Evolutionary conservation across 2,888 invertebrate species (phyloP).

Genomic region (Choreutis nemorana): DNA sequence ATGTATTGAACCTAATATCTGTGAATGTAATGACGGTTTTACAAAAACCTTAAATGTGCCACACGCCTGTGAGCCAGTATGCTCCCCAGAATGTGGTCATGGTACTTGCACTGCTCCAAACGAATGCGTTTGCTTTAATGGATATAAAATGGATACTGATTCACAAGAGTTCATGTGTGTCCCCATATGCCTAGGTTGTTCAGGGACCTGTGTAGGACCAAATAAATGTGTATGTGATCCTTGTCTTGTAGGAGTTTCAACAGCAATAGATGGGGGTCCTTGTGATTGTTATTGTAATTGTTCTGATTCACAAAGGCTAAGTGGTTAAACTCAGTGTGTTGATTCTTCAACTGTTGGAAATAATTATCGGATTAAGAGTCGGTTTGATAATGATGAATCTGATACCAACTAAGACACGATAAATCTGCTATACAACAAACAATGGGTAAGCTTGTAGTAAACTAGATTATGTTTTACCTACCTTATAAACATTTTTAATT

Average conservation of each 20-base stretch:
- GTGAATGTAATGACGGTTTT: conserved; percentile 15
- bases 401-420: too few relatives aligned
- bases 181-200: conserved; percentile 14
- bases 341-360: too few relatives aligned
- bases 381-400: too few relatives aligned
- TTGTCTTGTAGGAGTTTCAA: conserved; percentile 11
- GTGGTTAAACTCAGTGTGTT: too few relatives aligned
- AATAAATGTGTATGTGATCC: conserved; percentile 35
- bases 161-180: conserved; percentile 9
- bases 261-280: conserved; percentile 6
- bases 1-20: conserved; percentile 18
- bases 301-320: too few relatives aligned
- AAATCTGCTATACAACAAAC: too few relatives aligned
- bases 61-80: conserved; percentile 42
- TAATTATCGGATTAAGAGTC: too few relatives aligned
- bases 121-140: conserved; percentile 38
- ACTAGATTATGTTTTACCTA: too few relatives aligned
- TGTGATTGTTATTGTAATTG: conserved; percentile 8
- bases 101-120: conserved; percentile 50
- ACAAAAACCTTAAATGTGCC: too few relatives aligned
- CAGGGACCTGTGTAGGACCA: conserved; percentile 14
- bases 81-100: conserved; percentile 38
- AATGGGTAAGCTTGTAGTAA: too few relatives aligned
- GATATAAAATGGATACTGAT: conserved; percentile 11
- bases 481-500: too few relatives aligned